phyloP scores from a whole-genome alignment of 2,888 invertebrate genomes.

The Nemotelus pantherinus region DNA sequence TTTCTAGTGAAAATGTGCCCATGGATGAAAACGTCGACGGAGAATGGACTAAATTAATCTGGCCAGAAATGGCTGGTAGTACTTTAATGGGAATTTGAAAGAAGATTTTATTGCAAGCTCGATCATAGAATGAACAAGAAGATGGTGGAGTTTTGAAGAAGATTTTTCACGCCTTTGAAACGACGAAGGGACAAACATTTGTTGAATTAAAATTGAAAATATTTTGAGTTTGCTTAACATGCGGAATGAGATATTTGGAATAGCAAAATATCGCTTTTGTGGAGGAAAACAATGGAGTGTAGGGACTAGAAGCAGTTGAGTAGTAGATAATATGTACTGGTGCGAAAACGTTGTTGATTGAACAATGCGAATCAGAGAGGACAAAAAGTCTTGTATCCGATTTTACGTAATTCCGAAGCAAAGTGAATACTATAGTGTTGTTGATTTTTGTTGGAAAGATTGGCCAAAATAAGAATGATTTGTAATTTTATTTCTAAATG shows the following conservation, averaged over 20 bases:
- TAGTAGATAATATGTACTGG: no score
- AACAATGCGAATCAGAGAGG: no score
- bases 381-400: no score
- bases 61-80: slow-evolving; percentile 20
- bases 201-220: slow-evolving; percentile 24
- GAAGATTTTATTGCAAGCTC: slow-evolving; percentile 28
- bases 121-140: slow-evolving; percentile 29
- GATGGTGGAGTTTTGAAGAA: not conserved
- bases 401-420: no score
- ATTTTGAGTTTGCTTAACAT: not conserved
- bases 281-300: not conserved
- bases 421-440: no score
- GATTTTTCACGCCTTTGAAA: not conserved
- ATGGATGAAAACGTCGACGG: not conserved
- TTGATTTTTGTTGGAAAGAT: no score
- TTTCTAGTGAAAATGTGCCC: slow-evolving; percentile 22
- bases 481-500: no score
- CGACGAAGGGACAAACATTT: not conserved
- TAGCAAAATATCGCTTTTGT: not conserved
- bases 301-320: no score
- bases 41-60: slow-evolving; percentile 29
- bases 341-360: no score
- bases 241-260: slow-evolving; percentile 1
- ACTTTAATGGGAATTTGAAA: slow-evolving; percentile 35
- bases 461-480: no score